Percentiles rank a stretch among this genome's conserved stretches.
These are phyloP conservation scores for Melangyna quadrimaculata DNA, from an alignment of 2,888 invertebrate species.

Conservation along the genomic window DNA sequence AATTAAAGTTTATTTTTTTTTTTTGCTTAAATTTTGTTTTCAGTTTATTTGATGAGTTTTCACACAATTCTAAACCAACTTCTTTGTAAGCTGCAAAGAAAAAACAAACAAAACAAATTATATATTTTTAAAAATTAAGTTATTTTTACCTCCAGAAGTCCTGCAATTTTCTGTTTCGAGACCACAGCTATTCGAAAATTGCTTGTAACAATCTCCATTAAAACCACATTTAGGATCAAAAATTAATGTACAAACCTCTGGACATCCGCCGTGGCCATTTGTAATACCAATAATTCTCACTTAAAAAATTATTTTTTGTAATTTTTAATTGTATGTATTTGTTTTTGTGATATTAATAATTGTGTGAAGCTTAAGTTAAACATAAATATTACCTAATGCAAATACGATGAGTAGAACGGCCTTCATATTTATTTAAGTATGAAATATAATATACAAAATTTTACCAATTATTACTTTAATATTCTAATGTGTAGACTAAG, in stretches of 20 bases:
- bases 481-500: background rate
- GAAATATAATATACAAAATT: too few relatives aligned
- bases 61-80: slow-evolving; percentile 2
- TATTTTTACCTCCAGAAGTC: slow-evolving; percentile 4
- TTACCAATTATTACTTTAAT: background rate
- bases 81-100: background rate
- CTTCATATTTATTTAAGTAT: background rate
- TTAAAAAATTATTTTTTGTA: background rate
- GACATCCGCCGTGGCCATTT: background rate
- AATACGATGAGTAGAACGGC: background rate
- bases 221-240: slow-evolving; percentile 41
- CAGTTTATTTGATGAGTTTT: background rate
- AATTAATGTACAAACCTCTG: slow-evolving; percentile 12
- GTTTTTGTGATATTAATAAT: background rate
- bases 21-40: background rate
- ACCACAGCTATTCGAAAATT: slow-evolving; percentile 32
- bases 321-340: background rate
- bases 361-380: background rate
- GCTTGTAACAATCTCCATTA: slow-evolving; percentile 30
- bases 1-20: too few relatives aligned
- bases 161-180: slow-evolving; percentile 8
- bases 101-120: background rate
- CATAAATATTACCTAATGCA: slow-evolving; percentile 15
- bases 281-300: background rate
- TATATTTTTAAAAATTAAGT: background rate